Conservation (phyloP, 2,113 vertebrate species). For the Accipiter virgatus region DNA sequence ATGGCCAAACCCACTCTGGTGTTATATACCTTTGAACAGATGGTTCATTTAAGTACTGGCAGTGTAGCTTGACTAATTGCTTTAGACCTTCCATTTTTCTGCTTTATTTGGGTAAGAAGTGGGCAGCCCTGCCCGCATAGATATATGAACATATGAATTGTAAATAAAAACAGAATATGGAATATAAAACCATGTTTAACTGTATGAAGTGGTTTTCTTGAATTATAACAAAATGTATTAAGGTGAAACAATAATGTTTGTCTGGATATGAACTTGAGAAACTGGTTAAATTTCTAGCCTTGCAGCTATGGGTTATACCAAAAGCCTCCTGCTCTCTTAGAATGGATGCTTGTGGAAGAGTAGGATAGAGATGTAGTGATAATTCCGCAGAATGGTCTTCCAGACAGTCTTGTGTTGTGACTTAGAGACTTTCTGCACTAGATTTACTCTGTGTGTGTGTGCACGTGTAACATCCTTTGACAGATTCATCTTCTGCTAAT, state of each 20-base stretch:
- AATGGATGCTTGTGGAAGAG: neutral
- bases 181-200: neutral
- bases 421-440: neutral
- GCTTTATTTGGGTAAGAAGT: constrained; percentile 33
- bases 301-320: neutral
- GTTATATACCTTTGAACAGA: constrained; percentile 50
- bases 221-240: neutral
- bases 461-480: neutral
- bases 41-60: constrained; percentile 49
- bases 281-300: neutral
- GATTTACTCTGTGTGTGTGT: neutral
- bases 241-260: neutral
- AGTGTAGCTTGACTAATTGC: constrained; percentile 37
- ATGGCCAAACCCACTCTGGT: neutral
- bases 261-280: neutral
- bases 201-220: neutral
- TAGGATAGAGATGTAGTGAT: neutral
- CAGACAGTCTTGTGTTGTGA: neutral
- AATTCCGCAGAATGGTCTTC: neutral
- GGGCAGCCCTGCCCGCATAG: constrained; percentile 2
- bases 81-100: constrained; percentile 31
- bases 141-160: neutral
- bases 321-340: neutral
- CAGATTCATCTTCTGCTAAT: neutral
- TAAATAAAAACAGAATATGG: neutral